These are phyloP conservation scores for Oriolus oriolus DNA, from an alignment of 2,113 vertebrate genomes.

Conservation along the genomic window DNA sequence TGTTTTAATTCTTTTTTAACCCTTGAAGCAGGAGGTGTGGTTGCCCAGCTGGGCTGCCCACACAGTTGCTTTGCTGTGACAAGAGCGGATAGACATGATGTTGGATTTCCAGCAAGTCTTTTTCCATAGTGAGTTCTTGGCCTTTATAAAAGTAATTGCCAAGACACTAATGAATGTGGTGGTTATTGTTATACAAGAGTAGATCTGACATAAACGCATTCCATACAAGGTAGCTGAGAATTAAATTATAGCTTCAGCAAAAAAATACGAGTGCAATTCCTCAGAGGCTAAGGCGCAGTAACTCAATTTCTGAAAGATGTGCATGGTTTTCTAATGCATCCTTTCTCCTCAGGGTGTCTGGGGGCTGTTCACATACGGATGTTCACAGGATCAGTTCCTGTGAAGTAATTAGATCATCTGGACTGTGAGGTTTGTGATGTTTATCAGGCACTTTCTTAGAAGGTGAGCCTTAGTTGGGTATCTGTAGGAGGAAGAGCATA, in stretches of 20 bases:
- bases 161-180: not conserved
- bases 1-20: not conserved
- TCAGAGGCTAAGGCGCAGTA: not conserved
- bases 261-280: not conserved
- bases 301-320: not conserved
- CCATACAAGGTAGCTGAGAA: not conserved
- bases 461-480: not conserved
- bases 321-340: not conserved
- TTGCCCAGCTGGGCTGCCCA: not conserved
- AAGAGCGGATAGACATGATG: not conserved
- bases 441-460: not conserved
- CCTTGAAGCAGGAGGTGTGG: not conserved
- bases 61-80: not conserved
- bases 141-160: not conserved
- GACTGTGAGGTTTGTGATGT: not conserved
- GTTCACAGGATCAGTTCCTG: not conserved
- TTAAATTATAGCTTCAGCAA: not conserved
- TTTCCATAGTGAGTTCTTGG: accelerated
- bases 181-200: not conserved
- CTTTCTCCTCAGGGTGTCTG: not conserved
- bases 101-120: not conserved
- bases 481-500: not conserved
- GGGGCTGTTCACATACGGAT: not conserved
- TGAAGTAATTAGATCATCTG: not conserved
- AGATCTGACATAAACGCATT: accelerated